Percentiles rank a stretch among this genome's conserved stretches.
phyloP scores from a whole-genome alignment of 2,113 vertebrate genomes.

The Gopherus flavomarginatus region DNA sequence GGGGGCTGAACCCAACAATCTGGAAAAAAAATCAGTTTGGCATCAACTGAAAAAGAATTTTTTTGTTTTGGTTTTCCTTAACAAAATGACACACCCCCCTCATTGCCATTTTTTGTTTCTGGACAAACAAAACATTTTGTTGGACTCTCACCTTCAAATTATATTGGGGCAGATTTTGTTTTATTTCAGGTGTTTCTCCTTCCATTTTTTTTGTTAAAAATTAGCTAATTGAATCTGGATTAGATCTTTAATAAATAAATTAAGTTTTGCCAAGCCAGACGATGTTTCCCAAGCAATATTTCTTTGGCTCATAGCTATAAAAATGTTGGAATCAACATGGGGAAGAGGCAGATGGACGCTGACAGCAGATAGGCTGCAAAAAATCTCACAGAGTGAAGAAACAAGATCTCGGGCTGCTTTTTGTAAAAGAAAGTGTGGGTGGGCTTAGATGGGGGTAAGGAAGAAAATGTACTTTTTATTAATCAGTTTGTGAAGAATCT shows the following conservation, averaged over 20 bases:
- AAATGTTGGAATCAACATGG: background rate
- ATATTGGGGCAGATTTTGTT: background rate
- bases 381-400: background rate
- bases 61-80: background rate
- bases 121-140: background rate
- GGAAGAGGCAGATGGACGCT: background rate
- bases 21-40: background rate
- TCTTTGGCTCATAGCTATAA: background rate
- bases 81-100: background rate
- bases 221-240: background rate
- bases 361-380: background rate
- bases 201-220: background rate
- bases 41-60: background rate
- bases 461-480: background rate
- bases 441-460: background rate
- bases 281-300: background rate
- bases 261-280: background rate
- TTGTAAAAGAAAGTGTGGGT: background rate
- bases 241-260: background rate
- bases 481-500: background rate
- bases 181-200: background rate
- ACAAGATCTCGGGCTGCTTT: background rate
- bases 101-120: background rate
- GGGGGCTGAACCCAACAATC: background rate
- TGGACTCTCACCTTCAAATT: background rate